Conservation (phyloP, 2,797 vertebrate genomes). For the Anguilla anguilla region DNA sequence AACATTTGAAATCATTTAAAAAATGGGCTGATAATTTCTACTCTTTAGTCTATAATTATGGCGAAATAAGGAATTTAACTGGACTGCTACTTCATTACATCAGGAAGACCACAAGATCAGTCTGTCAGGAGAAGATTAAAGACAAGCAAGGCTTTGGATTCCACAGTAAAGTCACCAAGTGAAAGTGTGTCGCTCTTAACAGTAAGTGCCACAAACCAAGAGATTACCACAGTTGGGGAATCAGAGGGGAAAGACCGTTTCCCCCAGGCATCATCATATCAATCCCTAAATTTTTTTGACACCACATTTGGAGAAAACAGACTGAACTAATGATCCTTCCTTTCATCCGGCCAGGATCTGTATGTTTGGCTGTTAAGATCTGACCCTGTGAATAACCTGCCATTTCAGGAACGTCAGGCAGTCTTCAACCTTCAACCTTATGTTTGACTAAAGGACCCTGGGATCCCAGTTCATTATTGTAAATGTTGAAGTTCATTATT, state of each 20-base stretch:
- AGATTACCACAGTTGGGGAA: background rate
- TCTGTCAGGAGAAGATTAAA: background rate
- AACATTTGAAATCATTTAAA: background rate
- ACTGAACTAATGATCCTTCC: background rate
- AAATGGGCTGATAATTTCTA: background rate
- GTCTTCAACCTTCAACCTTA: background rate
- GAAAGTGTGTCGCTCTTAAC: background rate
- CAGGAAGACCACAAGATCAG: too few relatives aligned
- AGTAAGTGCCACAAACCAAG: background rate
- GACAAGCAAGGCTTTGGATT: background rate
- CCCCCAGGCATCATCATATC: background rate
- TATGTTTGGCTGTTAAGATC: background rate
- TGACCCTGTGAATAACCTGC: background rate
- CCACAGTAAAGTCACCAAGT: background rate
- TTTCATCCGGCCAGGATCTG: background rate
- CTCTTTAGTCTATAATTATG: background rate
- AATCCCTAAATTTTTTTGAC: background rate
- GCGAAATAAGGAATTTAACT: background rate
- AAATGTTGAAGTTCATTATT: constrained; percentile 58
- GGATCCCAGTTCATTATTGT: constrained; percentile 64
- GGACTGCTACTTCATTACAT: too few relatives aligned
- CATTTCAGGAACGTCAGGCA: background rate
- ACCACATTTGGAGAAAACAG: background rate
- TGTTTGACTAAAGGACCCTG: constrained; percentile 16
- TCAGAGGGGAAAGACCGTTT: too few relatives aligned